Evolutionary conservation across 2,888 invertebrate species (phyloP).

Genomic region (Drosophila anomalata): DNA sequence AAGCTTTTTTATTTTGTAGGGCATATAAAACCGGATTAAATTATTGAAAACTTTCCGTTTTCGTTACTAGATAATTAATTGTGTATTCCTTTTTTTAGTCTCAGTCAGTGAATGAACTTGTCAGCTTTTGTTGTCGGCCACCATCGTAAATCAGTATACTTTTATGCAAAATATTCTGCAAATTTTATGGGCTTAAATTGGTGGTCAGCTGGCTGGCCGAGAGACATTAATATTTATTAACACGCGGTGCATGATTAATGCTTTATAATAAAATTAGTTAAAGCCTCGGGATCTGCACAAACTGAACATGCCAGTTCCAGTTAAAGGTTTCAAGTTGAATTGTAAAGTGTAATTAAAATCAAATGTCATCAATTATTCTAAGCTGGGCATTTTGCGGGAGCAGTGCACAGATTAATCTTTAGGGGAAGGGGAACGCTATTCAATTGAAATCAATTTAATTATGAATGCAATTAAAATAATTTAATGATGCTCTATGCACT

Average conservation of each 20-base stretch:
- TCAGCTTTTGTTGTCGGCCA: conserved; percentile 35
- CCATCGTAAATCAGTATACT: conserved; percentile 65
- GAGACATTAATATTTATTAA: conserved; percentile 77
- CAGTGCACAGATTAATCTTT: background rate
- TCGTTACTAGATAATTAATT: conserved; percentile 69
- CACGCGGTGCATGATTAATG: conserved; percentile 76
- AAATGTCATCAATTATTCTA: conserved; percentile 76
- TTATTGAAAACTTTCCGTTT: background rate
- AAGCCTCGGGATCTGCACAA: conserved; percentile 23
- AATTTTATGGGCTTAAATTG: conserved; percentile 74
- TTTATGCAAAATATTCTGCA: conserved; percentile 71
- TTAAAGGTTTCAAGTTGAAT: conserved; percentile 58
- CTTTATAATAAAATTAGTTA: conserved; percentile 71
- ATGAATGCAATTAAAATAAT: conserved; percentile 78
- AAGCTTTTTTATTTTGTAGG: background rate
- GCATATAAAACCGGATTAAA: background rate
- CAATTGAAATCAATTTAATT: conserved; percentile 77
- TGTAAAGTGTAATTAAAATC: conserved; percentile 65
- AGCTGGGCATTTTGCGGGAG: conserved; percentile 44
- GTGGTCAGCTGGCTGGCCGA: conserved; percentile 57
- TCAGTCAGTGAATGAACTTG: conserved; percentile 52
- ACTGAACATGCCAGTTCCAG: conserved; percentile 39
- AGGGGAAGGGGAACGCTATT: conserved; percentile 18
- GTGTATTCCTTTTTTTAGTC: conserved; percentile 32
- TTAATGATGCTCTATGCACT: conserved; percentile 59